phyloP scores from a whole-genome alignment of 1,140 invertebrate genomes.

The Aphidius gifuensis region DNA sequence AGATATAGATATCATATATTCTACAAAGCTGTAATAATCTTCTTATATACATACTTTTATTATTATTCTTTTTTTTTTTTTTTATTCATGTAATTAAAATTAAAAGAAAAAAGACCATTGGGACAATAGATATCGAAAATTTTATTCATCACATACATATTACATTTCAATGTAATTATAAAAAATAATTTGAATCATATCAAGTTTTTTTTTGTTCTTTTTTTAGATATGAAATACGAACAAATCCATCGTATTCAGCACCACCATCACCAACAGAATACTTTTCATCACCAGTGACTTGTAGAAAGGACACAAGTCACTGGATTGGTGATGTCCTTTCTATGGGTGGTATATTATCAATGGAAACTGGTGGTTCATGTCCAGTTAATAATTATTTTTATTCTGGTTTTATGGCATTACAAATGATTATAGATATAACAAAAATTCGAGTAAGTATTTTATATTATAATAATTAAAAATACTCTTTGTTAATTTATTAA shows the following conservation, averaged over 20 bases:
- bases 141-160: too few species aligned
- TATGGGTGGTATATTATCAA: conserved; percentile 61
- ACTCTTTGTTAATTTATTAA: background rate
- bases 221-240: conserved; percentile 66
- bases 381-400: conserved; percentile 73
- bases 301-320: conserved; percentile 61
- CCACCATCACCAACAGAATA: conserved; percentile 64
- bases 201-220: too few species aligned
- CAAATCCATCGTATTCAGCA: conserved; percentile 64
- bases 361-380: conserved; percentile 67
- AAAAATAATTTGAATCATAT: too few species aligned
- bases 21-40: background rate
- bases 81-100: too few species aligned
- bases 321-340: conserved; percentile 63
- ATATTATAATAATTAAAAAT: background rate
- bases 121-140: too few species aligned
- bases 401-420: conserved; percentile 70
- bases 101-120: too few species aligned
- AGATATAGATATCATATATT: too few species aligned
- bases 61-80: background rate
- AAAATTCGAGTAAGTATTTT: conserved; percentile 62
- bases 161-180: too few species aligned
- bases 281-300: conserved; percentile 64
- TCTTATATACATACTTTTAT: background rate
- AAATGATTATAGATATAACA: conserved; percentile 68